A percentile compares a stretch with the other conserved stretches of the same genome.
Evolutionary conservation across 2,113 vertebrate genomes (phyloP).

Genomic region (Bathybates hornii): DNA sequence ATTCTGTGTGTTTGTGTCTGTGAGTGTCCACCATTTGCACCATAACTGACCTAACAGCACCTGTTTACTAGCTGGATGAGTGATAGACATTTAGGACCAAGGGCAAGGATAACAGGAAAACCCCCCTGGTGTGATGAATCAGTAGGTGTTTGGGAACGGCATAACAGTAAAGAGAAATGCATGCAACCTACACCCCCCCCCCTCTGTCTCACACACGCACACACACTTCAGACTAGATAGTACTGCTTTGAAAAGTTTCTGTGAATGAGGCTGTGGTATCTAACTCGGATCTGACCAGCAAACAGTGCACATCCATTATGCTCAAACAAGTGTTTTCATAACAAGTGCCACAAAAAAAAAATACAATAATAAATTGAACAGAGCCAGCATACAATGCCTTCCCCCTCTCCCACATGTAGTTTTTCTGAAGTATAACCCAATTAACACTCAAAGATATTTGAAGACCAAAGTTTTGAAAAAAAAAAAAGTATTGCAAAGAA

Average conservation of each 20-base stretch:
- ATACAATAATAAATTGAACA: neutral
- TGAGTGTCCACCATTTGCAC: slow-evolving; percentile 14
- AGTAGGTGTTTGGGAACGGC: slow-evolving; percentile 38
- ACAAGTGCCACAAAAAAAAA: neutral
- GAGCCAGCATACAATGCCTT: neutral
- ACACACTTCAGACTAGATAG: neutral
- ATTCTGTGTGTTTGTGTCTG: slow-evolving; percentile 32
- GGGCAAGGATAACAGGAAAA: slow-evolving; percentile 79
- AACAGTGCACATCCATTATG: neutral
- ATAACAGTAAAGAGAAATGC: neutral
- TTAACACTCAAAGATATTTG: neutral
- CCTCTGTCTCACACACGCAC: neutral
- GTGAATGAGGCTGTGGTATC: slow-evolving; percentile 3
- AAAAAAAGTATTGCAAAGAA: neutral
- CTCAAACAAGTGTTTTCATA: neutral
- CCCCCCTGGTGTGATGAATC: slow-evolving; percentile 1
- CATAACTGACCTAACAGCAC: slow-evolving; percentile 42
- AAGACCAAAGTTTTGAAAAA: neutral
- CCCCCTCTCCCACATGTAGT: neutral
- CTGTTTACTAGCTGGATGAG: slow-evolving; percentile 34
- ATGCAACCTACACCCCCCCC: neutral
- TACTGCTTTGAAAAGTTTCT: slow-evolving; percentile 10
- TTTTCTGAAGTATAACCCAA: neutral
- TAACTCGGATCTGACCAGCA: neutral
- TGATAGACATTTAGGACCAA: slow-evolving; percentile 68